Base-by-base conservation (phyloP, 2,888 invertebrate species). In the Hydraecia micacea region DNA sequence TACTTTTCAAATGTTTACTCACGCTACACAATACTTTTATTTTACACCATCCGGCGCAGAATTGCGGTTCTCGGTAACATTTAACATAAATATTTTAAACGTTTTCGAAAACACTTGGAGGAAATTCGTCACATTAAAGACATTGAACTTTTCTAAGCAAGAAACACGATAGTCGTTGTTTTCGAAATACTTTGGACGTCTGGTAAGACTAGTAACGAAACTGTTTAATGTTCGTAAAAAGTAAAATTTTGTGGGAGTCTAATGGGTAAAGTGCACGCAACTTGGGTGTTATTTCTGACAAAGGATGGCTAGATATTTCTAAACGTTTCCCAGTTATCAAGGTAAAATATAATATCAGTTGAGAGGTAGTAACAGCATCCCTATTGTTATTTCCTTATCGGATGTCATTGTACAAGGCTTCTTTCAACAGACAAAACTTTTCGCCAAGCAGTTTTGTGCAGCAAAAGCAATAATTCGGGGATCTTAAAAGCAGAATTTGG, bases 1-100 rank as follows among this genome's bases (percentile, higher is more conserved):
- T 73, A 79, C 60, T 77, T 75, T 77, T 68, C 71, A 85, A 87
- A 87, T 85, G 85, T 87, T 87, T 85, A 79, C 87, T 39, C 46
- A 77, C 69, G 55, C 42, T 15, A 69, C 62, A 85, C 75, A 76
- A 79, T 77, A 73, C 67, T 80, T 86, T 83, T 76, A 83, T 78
- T 85, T 80, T 52, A 55, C 81, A 52, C 79, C 86, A 63, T 58
- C 60, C 71, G 58, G 36, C 63, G 15, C n/a, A 60, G 58, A 60
- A 68, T 46, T 58, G 55, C 18, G 36, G 49, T 83, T 87, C 86
- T 76, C 39, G 39, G 83, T 80, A 86, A 70, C 55, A 73, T 85
- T 70, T 13, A 79, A 81, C 65, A 75, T 55, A 76, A 76, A 80
- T 73, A 76, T 84, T 88, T 86, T 76, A 79, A 79, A 88, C 69